phyloP scores from a whole-genome alignment of 1,140 invertebrate genomes.

The Drosophila mojavensis region DNA sequence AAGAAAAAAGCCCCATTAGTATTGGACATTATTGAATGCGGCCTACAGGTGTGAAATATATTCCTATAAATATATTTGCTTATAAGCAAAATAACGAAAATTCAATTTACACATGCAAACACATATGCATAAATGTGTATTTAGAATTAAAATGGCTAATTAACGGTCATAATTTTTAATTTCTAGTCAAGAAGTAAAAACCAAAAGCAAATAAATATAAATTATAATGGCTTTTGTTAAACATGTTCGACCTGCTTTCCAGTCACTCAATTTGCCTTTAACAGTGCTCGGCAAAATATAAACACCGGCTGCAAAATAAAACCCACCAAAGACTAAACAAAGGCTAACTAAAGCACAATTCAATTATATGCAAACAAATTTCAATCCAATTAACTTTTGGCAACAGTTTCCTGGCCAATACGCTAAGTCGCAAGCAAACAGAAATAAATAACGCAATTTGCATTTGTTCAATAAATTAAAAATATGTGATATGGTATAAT shows the following conservation, averaged over 20 bases:
- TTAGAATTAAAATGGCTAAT: conserved; percentile 26
- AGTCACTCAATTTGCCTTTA: conserved; percentile 43
- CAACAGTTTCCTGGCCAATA: conserved; percentile 38
- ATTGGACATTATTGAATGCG: conserved; percentile 3
- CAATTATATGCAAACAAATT: conserved; percentile 73
- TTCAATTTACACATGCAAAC: background rate
- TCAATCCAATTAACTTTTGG: conserved; percentile 46
- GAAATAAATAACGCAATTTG: conserved; percentile 25
- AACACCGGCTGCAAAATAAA: conserved; percentile 7
- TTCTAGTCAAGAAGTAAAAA: conserved; percentile 32
- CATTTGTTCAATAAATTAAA: conserved; percentile 20
- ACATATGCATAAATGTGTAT: background rate
- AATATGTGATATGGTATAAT: too few species aligned
- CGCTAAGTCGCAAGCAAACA: conserved; percentile 44
- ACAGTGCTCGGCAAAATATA: conserved; percentile 51
- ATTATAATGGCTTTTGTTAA: conserved; percentile 35
- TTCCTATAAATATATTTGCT: background rate
- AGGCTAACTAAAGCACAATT: conserved; percentile 56
- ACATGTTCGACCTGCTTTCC: conserved; percentile 67
- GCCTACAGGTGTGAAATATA: conserved; percentile 33
- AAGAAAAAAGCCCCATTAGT: conserved; percentile 6
- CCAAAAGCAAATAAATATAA: conserved; percentile 40
- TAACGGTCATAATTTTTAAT: conserved; percentile 24
- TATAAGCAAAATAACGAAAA: background rate
- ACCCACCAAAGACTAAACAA: conserved; percentile 31